Base-by-base conservation (phyloP, 2,888 invertebrate species). In the Alitta virens region DNA sequence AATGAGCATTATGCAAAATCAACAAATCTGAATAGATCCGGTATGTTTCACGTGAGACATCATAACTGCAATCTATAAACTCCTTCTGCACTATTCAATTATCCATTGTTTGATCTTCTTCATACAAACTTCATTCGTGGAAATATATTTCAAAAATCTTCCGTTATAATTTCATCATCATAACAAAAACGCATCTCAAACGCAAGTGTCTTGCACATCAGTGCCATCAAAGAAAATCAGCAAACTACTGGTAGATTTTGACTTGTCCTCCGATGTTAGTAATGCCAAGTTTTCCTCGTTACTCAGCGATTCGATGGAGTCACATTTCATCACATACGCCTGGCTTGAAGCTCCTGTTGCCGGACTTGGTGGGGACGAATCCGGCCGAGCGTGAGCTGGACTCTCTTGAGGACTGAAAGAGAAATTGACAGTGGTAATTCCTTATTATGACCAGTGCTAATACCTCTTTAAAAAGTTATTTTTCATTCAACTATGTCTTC, bases 211-310 rank as follows among this genome's bases (percentile, higher is more conserved):
- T n/a, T 63, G 60, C 9, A 58, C 62, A 18, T 67, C 67, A 25
- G 38, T 51, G 18, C 57, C 71, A 56, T 72, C 78, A 68, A 77
- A 79, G 57, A 74, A 79, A 12, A 75, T 71, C 5, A 68, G 60
- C 57, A 68, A 55, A 23, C 63, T 63, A 53, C 62, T 67, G 25
- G 64, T 42, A 9, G 66, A 68, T 12, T 55, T 64, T 18, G 42
- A 54, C 26, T 64, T 62, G 24, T 79, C 76, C 42, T 78, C 78
- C 25, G 77, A 76, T 64, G 75, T 76, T n/a, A 83, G 72, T 38
- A 83, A 70, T 1, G 83, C 78, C 2, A 78, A 75, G 43, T 55
- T 89, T 86, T 25, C 91, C 87, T 75, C 86, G 76, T 72, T 82
- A 77, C 72, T 82, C 42, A 83, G 68, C 1, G 82, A 82, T 60